Percentiles rank a stretch among this genome's conserved stretches.
phyloP scores from a whole-genome alignment of 2,113 vertebrate species.

The Patagioenas fasciata region DNA sequence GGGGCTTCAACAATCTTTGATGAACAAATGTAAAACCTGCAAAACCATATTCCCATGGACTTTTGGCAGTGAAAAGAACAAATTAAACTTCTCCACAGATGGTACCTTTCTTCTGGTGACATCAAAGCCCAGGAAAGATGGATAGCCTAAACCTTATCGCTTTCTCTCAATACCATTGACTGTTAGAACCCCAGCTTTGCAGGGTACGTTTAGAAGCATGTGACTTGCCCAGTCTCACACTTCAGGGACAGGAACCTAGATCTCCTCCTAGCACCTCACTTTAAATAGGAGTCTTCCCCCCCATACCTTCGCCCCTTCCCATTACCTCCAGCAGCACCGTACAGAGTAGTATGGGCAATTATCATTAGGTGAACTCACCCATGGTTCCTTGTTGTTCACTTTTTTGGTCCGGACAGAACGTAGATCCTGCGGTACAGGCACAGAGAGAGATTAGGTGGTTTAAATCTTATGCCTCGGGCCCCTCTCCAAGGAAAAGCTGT shows the following conservation, averaged over 20 bases:
- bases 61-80: neutral
- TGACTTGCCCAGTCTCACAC: neutral
- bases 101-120: neutral
- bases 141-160: neutral
- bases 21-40: neutral
- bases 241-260: neutral
- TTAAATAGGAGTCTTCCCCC: neutral
- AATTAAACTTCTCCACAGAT: neutral
- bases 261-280: neutral
- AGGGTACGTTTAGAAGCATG: neutral
- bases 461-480: conserved; percentile 61
- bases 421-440: neutral
- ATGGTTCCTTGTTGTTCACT: neutral
- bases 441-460: conserved; percentile 46
- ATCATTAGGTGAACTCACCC: neutral
- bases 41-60: neutral
- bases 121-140: neutral
- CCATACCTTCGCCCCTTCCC: neutral
- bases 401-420: neutral
- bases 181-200: neutral
- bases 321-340: neutral
- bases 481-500: conserved; percentile 65
- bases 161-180: neutral
- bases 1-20: neutral
- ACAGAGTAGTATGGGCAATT: neutral